A percentile compares a stretch with the other conserved stretches of the same genome.
Conservation (phyloP, 2,888 invertebrate genomes). For the Enchytraeus crypticus region DNA sequence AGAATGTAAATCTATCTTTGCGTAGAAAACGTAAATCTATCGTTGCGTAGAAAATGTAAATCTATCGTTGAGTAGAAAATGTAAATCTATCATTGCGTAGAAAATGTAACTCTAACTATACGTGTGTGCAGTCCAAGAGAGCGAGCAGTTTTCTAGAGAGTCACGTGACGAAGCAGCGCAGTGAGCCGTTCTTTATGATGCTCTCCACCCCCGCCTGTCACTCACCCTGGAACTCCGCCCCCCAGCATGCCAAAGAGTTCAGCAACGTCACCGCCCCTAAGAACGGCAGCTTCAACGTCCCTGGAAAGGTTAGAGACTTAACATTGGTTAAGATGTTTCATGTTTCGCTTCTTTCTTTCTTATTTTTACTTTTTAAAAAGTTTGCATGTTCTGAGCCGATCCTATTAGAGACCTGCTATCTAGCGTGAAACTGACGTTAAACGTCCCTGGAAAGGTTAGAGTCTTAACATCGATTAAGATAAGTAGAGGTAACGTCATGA, state of each 20-base stretch:
- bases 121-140: conserved; percentile 34
- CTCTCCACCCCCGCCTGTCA: conserved; percentile 81
- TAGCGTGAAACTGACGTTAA: no score
- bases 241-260: conserved; percentile 61
- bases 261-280: conserved; percentile 57
- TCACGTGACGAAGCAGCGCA: background rate
- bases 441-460: conserved; percentile 41
- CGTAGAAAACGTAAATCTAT: no score
- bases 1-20: no score
- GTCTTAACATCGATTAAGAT: background rate
- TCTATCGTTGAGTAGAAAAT: no score
- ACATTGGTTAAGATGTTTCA: background rate
- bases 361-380: no score
- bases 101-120: background rate
- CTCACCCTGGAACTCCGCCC: conserved; percentile 73
- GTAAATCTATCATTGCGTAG: no score
- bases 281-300: conserved; percentile 58
- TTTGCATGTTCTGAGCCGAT: no score
- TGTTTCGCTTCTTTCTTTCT: no score
- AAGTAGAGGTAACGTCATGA: no score
- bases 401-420: no score
- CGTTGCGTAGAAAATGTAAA: background rate
- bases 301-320: conserved; percentile 31
- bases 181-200: conserved; percentile 68
- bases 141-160: conserved; percentile 37